Base-by-base conservation (phyloP, 2,888 invertebrate species). In the Helleia helle region DNA sequence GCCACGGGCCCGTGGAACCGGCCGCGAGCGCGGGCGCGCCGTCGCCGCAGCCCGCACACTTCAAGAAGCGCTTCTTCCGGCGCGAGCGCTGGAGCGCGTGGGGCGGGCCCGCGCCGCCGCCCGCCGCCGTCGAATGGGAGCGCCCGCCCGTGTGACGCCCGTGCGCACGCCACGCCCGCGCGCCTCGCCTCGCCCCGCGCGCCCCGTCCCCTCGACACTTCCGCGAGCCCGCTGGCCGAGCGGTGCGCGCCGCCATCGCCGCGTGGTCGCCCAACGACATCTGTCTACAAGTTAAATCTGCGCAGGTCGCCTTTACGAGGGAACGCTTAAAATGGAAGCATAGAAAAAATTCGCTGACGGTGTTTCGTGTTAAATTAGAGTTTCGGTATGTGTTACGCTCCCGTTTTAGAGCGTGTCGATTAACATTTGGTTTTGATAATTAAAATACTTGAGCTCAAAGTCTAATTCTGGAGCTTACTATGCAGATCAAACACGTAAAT, bases 61-160 rank as follows among this genome's bases (percentile, higher is more conserved):
- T 93, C 73, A 94, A 94, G 77, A 94, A 94, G 84, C 93, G 93
- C 62, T 92, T 91, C 77, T 93, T 93, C 76, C 91, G 92, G 54
- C 86, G 89, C 62, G 92, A 87, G 80, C 89, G 84, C 66, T 91
- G 91, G 90, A 87, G 83, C 74, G 79, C 79, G 49, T 84, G 85
- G 73, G 62, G 63, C 59, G 71, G 62, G 14, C 17, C 28, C 57
- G 71, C 56, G 60, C 57, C 75, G 62, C 69, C 88, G 51, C 73
- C 77, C 38, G 52, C 63, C 26, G 65, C 72, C 50, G 63, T 67
- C 49, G 83, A 81, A 59, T 84, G 84, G 81, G 84, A 84, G 65
- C 74, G 77, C 42, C 83, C 83, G 68, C 69, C 77, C 61, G 79
- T 76, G 79, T 84, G 81, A 83, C 85, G 62, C 49, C 56, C 65